Base-by-base conservation (phyloP, 2,113 vertebrate species). In the Amblyopsis rosae region DNA sequence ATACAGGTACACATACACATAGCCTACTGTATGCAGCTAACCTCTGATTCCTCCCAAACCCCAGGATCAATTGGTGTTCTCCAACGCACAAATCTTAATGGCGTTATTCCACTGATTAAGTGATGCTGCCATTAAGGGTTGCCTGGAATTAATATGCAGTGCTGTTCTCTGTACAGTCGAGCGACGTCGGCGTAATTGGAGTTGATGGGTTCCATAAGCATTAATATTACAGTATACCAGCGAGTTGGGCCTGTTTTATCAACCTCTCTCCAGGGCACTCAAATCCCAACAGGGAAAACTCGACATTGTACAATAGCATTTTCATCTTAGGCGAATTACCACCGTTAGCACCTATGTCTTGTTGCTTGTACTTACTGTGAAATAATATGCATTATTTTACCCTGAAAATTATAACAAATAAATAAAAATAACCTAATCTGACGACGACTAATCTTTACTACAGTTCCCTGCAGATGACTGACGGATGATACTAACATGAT, bases 101-200 rank as follows among this genome's bases (percentile, higher is more conserved):
- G 82, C 84, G 85, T 88, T 89, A 88, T 80, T 90, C 59, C 86
- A 75, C 73, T 82, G 84, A 89, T 88, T 84, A 88, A 79, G 85
- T 75, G 79, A 90, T 66, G 81, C 68, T 64, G 76, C 82, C 69
- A 63, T 74, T 77, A 54, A 69, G 75, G 83, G 79, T 76, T 87
- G 73, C 72, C 71, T 55, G 60, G 62, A 79, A 90, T 92, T 88
- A 85, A 88, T 85, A 91, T 89, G 87, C 87, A 88, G 83, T 46
- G 9, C 68, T 80, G 62, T 70, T 82, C 73, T 67, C 54, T 75
- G 73, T 79, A 53, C 67, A 64, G 73, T 77, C 4, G 41, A 78
- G 77, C 62, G 74, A 78, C 62, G 75, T 68, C 59, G 77, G 75
- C 53, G 32, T 91, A 89, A 91, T 91, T 88, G 86, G 77, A 86